phyloP scores from a whole-genome alignment of 2,113 vertebrate genomes.

The Pseudorhombus dupliciocellatus region DNA sequence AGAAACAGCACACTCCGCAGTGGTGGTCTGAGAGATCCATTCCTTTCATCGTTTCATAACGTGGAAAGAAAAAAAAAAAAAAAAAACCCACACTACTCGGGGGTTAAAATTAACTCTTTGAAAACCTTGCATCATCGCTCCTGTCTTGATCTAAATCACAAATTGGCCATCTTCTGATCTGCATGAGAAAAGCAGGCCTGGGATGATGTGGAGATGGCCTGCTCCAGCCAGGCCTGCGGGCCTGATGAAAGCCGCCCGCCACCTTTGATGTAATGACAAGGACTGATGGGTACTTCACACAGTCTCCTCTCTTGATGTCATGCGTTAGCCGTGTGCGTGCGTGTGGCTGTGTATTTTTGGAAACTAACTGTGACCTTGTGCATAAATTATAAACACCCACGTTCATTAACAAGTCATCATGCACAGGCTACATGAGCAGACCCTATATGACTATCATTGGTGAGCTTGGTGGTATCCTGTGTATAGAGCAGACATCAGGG shows the following conservation, averaged over 20 bases:
- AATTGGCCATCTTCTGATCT: conserved; percentile 72
- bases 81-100: conserved; percentile 33
- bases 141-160: conserved; percentile 72
- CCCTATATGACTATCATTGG: not conserved
- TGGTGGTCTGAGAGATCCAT: conserved; percentile 2
- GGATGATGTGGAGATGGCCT: conserved; percentile 58
- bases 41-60: conserved; percentile 67
- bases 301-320: conserved; percentile 54
- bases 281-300: conserved; percentile 65
- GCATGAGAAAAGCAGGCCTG: conserved; percentile 67
- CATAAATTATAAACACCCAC: conserved; percentile 15
- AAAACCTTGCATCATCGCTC: conserved; percentile 52
- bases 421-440: not conserved
- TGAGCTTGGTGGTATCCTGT: not conserved
- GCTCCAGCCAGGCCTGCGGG: conserved; percentile 45
- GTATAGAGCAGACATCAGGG: not conserved
- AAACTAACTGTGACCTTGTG: conserved; percentile 34
- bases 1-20: no score
- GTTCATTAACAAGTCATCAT: conserved; percentile 6
- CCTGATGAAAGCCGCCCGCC: conserved; percentile 69
- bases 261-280: conserved; percentile 76
- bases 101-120: conserved; percentile 69
- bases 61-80: not conserved
- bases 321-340: conserved; percentile 23
- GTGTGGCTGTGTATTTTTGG: conserved; percentile 46